Conservation (phyloP, 2,113 vertebrate species). For the Nicator chloris region DNA sequence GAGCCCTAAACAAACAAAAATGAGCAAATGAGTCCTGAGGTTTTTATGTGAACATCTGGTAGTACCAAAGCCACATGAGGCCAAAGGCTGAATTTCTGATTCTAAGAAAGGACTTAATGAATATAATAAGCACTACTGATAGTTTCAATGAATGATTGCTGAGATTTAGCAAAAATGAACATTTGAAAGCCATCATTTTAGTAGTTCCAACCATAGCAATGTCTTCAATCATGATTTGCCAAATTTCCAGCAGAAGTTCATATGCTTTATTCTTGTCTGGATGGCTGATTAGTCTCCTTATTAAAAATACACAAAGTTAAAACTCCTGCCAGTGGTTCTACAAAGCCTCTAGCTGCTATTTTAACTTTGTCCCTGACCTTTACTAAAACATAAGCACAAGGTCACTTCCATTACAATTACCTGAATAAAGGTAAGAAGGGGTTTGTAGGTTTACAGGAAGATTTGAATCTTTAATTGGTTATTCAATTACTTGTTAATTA, state of each 20-base stretch:
- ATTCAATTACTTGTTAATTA: background rate
- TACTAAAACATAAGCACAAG: background rate
- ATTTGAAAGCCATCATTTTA: background rate
- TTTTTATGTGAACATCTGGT: conserved; percentile 28
- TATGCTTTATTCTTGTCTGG: background rate
- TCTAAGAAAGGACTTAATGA: background rate
- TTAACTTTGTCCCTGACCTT: background rate
- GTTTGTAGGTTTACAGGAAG: background rate
- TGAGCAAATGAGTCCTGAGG: background rate
- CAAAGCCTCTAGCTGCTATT: background rate
- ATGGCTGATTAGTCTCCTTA: background rate
- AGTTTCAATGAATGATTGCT: background rate
- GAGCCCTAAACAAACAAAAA: conserved; percentile 17
- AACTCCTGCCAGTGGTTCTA: background rate
- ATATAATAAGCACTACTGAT: background rate
- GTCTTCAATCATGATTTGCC: background rate
- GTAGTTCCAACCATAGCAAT: background rate
- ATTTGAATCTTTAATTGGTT: background rate
- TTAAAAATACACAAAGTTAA: background rate
- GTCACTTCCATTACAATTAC: background rate
- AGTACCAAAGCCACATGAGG: background rate
- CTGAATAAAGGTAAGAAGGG: background rate
- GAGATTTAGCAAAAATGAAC: background rate
- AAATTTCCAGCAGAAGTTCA: background rate
- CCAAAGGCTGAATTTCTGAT: background rate